A percentile compares a stretch with the other conserved stretches of the same genome.
phyloP scores from a whole-genome alignment of 1,140 invertebrate species.

The Dendrolimus punctatus region DNA sequence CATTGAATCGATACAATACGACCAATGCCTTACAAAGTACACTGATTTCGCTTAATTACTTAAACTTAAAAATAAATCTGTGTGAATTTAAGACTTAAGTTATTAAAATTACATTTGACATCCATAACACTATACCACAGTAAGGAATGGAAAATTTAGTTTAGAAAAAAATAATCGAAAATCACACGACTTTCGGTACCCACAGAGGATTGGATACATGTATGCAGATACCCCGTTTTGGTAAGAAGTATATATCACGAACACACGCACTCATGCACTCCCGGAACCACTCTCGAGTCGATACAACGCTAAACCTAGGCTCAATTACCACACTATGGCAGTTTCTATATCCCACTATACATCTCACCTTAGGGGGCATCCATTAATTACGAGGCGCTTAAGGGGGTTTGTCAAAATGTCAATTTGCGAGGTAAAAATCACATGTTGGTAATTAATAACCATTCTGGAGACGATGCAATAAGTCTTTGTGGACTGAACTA shows the following conservation, averaged over 20 bases:
- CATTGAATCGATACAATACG: slow-evolving; percentile 27
- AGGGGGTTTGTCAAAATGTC: too few relatives aligned
- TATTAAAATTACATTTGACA: slow-evolving; percentile 48
- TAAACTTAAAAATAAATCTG: slow-evolving; percentile 65
- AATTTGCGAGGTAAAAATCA: too few relatives aligned
- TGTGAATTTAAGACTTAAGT: slow-evolving; percentile 45
- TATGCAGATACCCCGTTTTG: slow-evolving; percentile 31
- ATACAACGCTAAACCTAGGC: slow-evolving; percentile 58
- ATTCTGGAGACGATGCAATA: too few relatives aligned
- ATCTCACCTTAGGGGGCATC: too few relatives aligned
- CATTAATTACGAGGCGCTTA: too few relatives aligned
- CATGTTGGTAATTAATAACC: too few relatives aligned
- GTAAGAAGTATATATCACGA: slow-evolving; percentile 28
- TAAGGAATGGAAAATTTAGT: slow-evolving; percentile 63
- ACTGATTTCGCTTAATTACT: slow-evolving; percentile 58
- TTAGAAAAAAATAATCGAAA: slow-evolving; percentile 43
- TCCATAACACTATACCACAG: slow-evolving; percentile 63
- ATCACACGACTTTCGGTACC: slow-evolving; percentile 37
- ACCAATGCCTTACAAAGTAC: slow-evolving; percentile 51
- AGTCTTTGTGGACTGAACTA: too few relatives aligned
- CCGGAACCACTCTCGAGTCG: slow-evolving; percentile 36
- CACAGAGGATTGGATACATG: slow-evolving; percentile 26
- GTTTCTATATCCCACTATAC: slow-evolving; percentile 7
- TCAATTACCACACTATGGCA: slow-evolving; percentile 55
- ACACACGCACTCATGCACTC: slow-evolving; percentile 34